Evolutionary conservation across 2,113 vertebrate species (phyloP), one percentile per base, ranked within the genome.

Genomic region (Crocuta crocuta): DNA sequence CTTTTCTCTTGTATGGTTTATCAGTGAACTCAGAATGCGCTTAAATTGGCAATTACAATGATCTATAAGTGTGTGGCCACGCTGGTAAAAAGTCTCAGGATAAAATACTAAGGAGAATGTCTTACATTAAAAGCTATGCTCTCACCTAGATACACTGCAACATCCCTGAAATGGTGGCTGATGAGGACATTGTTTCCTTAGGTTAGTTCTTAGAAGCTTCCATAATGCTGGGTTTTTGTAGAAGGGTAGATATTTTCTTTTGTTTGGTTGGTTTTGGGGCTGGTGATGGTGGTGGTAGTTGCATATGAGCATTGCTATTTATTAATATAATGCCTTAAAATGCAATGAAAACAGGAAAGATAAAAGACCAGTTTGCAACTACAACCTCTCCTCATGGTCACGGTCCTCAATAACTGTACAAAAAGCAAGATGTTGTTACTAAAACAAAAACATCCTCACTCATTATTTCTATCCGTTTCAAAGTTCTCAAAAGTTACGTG

Each of bases 321-420:
- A 71, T 70, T 94, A 94, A 73, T 21, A 89, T 4, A 93, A 66
- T 61, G 35, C 24, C 89, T 92, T 94, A 94, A 90, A 95, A 70
- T 79, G n/a, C 33, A 76, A n/a, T 88, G 7, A 89, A 90, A 31
- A 70, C 68, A 94, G 48, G 12, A 90, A 87, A 78, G 53, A 53
- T 82, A 63, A 91, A 95, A 93, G 91, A 26, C 74, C 79, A 68
- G 43, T 33, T 82, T 66, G 48, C 1, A 48, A 76, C 45, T 76
- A 76, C 10, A 74, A 89, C 85, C 24, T 81, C 24, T 76, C 68
- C 74, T 68, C 4, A 10, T 9, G 65, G 55, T 35, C 58, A 55
- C 10, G 74, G 17, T 92, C 26, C 16, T 66, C 85, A 74, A 48
- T 50, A 93, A 81, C 45, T 70, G 10, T 4, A 81, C 5, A 86